Base-by-base conservation (phyloP, 37 sponge, comb jelly and placozoan genomes). In the Eunapius fragilis region DNA sequence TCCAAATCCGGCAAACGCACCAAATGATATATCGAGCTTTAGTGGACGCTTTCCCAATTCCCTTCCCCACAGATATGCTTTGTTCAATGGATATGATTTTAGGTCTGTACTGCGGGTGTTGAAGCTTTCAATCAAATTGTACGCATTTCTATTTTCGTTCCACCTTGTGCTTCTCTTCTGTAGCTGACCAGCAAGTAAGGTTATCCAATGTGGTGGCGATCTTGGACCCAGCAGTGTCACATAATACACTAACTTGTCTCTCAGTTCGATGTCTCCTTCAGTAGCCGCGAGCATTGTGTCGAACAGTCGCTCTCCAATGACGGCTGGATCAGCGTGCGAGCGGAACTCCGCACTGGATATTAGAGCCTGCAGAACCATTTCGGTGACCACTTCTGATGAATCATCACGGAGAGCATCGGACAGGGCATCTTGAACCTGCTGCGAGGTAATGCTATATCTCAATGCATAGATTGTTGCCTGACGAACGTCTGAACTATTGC, bases 31-130 rank as follows among this genome's bases (percentile, higher is more conserved):
- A 9, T 85, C 81, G 2, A 73, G 70, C 37, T 82, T 67, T 31
- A 86, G 67, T 67, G 80, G 78, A n/a, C 25, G 33, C 38, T 77
- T 69, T 25, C 91, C 91, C 81, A 85, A 77, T 37, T 74, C 81
- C 77, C 85, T 85, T 22, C 86, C 86, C 86, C 86, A 90, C 0
- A 90, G 82, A 78, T 90, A 90, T 19, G 91, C 91, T 67, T 69
- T 90, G 79, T 90, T 86, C 22, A 30, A n/a, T 2, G 91, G 91
- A 49, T 90, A 86, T 24, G 50, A 82, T 30, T 13, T 28, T 14
- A 86, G 78, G 31, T 90, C 91, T 77, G 30, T 75, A 50, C 73
- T n/a, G 31, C 91, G 37, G 12, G 74, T 30, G 41, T 69, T 12
- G 47, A 77, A 77, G 27, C 73, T 72, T 13, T 86, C 82, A n/a